Base-by-base conservation (phyloP, 64 coral and sea anemone species). In the Pocillopora damicornis region DNA sequence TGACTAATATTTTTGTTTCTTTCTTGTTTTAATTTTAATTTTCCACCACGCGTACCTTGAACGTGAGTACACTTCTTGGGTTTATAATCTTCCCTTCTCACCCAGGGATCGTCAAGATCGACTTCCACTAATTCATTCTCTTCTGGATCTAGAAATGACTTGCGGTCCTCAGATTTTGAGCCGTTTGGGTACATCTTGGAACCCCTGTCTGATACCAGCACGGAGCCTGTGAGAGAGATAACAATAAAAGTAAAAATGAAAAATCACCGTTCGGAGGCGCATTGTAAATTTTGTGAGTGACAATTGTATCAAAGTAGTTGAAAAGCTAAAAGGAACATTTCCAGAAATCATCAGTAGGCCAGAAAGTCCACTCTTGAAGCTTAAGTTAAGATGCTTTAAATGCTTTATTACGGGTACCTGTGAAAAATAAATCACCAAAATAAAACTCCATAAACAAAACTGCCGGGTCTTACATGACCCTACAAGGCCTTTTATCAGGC, bases 21-120 rank as follows among this genome's bases (percentile, higher is more conserved):
- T n/a, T 11, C 20, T n/a, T 18, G 63, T n/a, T 69, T n/a, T 66
- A 7, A 84, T 22, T 42, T 68, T 9, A 80, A 37, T 71, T 45
- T 71, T 71, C 37, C 60, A 68, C 51, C 63, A 57, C 8, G 26
- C 64, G 12, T 71, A 65, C 17, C 35, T 71, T 57, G 57, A 5
- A 35, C 64, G 15, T 20, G 81, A 2, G 9, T 37, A 57, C 37
- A 13, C 64, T 37, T 72, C 35, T 69, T 56, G 67, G 67, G 20
- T 0, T 72, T 65, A 9, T 23, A 38, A 84, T 84, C 81, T 20
- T 84, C 16, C 37, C 81, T 56, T 73, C 22, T 71, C 5, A 84
- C 64, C 81, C 81, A 84, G 6, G 81, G 81, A 84, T 84, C 81
- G 45, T 84, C 64, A 15, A 84, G 71, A 65, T 35, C 35, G 1